Percentiles rank a stretch among this genome's conserved stretches.
phyloP scores from a whole-genome alignment of 2,888 invertebrate species.

The Drosophila phalerata region DNA sequence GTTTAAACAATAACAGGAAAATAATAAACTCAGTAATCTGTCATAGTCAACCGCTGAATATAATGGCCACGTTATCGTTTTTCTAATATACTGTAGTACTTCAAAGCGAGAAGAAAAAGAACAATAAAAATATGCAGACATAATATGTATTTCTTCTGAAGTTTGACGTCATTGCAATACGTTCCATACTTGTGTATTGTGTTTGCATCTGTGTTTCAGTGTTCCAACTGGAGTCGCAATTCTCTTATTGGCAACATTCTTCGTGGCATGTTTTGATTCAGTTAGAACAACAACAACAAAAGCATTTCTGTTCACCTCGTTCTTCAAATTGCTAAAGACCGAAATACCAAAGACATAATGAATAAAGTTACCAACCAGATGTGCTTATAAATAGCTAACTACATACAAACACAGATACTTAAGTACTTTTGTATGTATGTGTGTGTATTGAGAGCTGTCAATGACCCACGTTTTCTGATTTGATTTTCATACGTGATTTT shows the following conservation, averaged over 20 bases:
- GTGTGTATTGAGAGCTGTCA: conserved; percentile 39
- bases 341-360: conserved; percentile 15
- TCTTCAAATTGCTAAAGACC: conserved; percentile 5
- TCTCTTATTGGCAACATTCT: conserved; percentile 47
- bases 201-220: conserved; percentile 9
- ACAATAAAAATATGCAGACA: conserved; percentile 11
- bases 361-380: conserved; percentile 26
- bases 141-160: conserved; percentile 42
- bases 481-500: conserved; percentile 16
- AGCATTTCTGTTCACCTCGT: conserved; percentile 8
- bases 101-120: conserved; percentile 2
- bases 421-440: conserved; percentile 1
- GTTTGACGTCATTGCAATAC: conserved; percentile 36
- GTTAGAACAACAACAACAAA: conserved; percentile 2
- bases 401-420: background rate
- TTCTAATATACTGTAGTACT: conserved; percentile 22
- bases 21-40: conserved; percentile 4
- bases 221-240: conserved; percentile 52
- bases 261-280: conserved; percentile 41
- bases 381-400: conserved; percentile 18
- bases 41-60: background rate
- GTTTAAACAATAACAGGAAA: conserved; percentile 10
- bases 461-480: conserved; percentile 45
- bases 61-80: conserved; percentile 65
- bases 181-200: conserved; percentile 5